Conservation (phyloP, 2,113 vertebrate genomes). For the Sialia sialis region DNA sequence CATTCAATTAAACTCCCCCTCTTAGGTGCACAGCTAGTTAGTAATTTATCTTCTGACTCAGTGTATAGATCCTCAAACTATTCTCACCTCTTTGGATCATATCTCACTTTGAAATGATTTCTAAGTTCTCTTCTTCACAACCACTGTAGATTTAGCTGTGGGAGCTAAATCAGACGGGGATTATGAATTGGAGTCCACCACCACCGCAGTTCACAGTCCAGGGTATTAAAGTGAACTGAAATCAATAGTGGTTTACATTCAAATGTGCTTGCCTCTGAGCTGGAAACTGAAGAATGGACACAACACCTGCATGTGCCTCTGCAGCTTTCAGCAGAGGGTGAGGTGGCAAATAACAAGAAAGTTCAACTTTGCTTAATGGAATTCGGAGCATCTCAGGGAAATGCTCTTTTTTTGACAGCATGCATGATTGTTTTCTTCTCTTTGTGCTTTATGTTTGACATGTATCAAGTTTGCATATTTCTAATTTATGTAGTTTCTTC, state of each 20-base stretch:
- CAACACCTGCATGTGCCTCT: background rate
- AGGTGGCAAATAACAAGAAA: background rate
- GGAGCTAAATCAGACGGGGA: background rate
- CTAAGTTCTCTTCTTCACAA: background rate
- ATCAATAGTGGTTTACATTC: constrained; percentile 59
- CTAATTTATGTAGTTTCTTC: background rate
- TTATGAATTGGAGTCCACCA: constrained; percentile 37
- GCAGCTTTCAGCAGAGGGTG: background rate
- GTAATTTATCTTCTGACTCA: background rate
- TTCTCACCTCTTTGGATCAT: background rate
- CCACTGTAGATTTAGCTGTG: constrained; percentile 17
- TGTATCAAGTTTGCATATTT: background rate
- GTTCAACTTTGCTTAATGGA: background rate
- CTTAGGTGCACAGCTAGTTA: background rate
- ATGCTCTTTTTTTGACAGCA: background rate
- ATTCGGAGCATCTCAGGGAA: background rate
- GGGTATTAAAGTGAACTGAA: constrained; percentile 52
- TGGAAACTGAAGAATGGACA: constrained; percentile 1
- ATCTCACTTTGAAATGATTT: constrained; percentile 5
- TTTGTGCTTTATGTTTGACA: background rate
- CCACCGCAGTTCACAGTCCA: constrained; percentile 34
- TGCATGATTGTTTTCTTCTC: background rate
- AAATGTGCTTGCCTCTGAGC: background rate
- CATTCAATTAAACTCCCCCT: background rate
- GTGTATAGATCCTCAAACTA: background rate